A percentile compares a stretch with the other conserved stretches of the same genome.
Conservation (phyloP, 1,140 invertebrate genomes). For the Calephelis virginiensis region DNA sequence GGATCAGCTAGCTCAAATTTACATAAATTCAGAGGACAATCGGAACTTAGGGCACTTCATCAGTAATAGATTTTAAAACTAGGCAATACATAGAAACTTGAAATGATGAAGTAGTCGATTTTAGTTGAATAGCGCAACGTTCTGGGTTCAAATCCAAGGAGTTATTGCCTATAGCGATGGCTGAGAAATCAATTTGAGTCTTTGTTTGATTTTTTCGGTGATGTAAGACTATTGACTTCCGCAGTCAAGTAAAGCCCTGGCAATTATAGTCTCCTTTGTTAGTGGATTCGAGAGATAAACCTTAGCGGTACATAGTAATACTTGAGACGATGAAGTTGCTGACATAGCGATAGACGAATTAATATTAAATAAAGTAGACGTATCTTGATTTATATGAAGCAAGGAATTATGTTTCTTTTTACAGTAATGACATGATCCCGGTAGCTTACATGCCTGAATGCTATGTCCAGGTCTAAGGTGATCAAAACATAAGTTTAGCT, state of each 20-base stretch:
- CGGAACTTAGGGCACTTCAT: constrained; percentile 5
- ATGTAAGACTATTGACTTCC: constrained; percentile 10
- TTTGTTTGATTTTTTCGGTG: neutral
- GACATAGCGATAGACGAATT: neutral
- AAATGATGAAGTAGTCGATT: constrained; percentile 7
- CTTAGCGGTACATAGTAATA: constrained; percentile 3
- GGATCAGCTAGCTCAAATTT: constrained; percentile 19
- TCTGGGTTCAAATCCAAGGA: constrained; percentile 8
- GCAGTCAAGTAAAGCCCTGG: neutral
- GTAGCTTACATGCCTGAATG: neutral
- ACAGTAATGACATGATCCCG: constrained; percentile 4
- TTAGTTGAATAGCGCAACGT: neutral
- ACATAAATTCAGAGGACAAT: neutral
- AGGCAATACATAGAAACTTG: neutral
- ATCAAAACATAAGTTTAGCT: constrained; percentile 18
- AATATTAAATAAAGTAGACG: neutral
- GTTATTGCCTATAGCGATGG: constrained; percentile 18
- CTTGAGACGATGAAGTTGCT: neutral
- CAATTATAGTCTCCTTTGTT: constrained; percentile 7
- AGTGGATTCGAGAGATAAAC: constrained; percentile 3
- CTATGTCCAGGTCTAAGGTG: constrained; percentile 19
- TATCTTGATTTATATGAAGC: neutral
- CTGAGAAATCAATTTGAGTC: constrained; percentile 6
- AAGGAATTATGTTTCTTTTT: constrained; percentile 10
- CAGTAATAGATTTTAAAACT: neutral